These are phyloP conservation scores for Epizoanthus rinbou DNA, from an alignment of 92 coral and sea anemone genomes.

Conservation along the genomic window DNA sequence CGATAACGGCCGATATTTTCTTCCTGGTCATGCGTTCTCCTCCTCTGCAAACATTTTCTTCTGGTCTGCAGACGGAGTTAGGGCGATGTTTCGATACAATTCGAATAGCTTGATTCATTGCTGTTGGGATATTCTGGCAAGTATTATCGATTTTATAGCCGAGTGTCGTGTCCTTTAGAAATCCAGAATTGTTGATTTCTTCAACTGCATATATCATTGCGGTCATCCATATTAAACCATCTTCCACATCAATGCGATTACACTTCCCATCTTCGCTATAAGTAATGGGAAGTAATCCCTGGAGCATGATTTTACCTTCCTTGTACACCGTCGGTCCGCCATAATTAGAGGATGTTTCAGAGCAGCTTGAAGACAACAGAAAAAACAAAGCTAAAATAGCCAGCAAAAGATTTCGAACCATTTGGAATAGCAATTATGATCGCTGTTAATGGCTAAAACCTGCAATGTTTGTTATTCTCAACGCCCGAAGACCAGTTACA, in stretches of 20 bases:
- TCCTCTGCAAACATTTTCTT: conserved; percentile 61
- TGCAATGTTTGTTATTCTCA: not conserved
- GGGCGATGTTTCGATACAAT: conserved; percentile 93
- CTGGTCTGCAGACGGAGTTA: conserved; percentile 75
- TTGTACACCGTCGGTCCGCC: conserved; percentile 36
- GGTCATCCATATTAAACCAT: conserved; percentile 72
- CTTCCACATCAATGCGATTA: conserved; percentile 48
- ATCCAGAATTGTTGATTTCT: conserved; percentile 65
- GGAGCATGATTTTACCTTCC: conserved; percentile 73
- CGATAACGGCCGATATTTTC: conserved; percentile 78
- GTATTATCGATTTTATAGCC: conserved; percentile 93
- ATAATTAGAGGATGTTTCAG: not conserved
- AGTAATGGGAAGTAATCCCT: conserved; percentile 86
- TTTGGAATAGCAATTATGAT: not conserved
- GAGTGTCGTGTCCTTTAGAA: conserved; percentile 61
- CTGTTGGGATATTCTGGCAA: conserved; percentile 69
- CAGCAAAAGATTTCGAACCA: not conserved
- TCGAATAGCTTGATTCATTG: conserved; percentile 84
- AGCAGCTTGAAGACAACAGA: not conserved
- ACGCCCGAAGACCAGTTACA: not conserved
- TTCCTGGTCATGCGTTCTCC: conserved; percentile 5
- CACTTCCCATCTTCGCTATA: conserved; percentile 59
- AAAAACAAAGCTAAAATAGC: not conserved
- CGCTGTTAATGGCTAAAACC: not conserved
- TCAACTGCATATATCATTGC: conserved; percentile 82